Percentiles rank a stretch among this genome's conserved stretches.
phyloP scores from a whole-genome alignment of 2,888 invertebrate species.

The Mythimna loreyi region DNA sequence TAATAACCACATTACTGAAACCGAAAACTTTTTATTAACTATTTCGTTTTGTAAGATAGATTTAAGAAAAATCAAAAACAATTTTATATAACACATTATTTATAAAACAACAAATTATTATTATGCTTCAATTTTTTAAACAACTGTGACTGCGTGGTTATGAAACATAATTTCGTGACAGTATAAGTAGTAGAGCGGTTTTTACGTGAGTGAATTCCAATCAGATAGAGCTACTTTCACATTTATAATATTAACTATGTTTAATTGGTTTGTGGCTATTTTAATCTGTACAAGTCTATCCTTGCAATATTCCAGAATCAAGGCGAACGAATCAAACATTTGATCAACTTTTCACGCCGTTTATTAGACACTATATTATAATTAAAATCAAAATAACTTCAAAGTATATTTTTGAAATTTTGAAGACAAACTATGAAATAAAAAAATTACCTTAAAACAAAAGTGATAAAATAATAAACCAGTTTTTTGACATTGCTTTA shows the following conservation, averaged over 20 bases:
- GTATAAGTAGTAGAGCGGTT: background rate
- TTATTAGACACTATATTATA: too few relatives aligned
- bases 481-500: conserved; percentile 4
- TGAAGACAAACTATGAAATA: too few relatives aligned
- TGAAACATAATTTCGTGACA: background rate
- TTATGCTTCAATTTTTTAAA: too few relatives aligned
- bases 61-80: background rate
- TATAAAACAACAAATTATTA: background rate
- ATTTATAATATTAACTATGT: background rate
- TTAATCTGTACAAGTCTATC: too few relatives aligned
- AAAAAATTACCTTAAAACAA: background rate
- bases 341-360: background rate
- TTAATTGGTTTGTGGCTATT: background rate
- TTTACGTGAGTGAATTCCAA: background rate
- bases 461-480: background rate
- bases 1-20: too few relatives aligned
- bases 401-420: background rate
- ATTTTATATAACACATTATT: background rate
- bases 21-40: background rate
- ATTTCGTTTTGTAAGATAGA: background rate
- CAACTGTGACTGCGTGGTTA: background rate
- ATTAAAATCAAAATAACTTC: background rate
- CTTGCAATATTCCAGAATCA: background rate
- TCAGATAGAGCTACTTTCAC: background rate
- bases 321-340: background rate